Percentiles rank a stretch among this genome's conserved stretches.
These are phyloP conservation scores for Eledona agricola DNA, from an alignment of 2,888 invertebrate species.

Conservation along the genomic window DNA sequence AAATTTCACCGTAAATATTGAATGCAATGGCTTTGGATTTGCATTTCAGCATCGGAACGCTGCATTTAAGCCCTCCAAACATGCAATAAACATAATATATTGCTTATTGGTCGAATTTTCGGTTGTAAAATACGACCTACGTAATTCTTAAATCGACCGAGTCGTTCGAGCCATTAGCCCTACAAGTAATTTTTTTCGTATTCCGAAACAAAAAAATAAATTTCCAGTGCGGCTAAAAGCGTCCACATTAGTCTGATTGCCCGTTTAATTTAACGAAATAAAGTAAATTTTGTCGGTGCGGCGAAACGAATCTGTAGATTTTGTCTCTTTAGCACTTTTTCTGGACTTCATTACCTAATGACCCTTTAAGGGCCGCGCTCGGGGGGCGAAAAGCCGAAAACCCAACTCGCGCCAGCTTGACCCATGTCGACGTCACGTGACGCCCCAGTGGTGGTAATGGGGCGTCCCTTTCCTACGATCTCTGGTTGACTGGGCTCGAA, in stretches of 20 bases:
- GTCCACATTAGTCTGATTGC: constrained; percentile 23
- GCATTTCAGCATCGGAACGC: too few species aligned
- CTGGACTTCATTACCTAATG: constrained; percentile 34
- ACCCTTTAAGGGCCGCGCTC: constrained; percentile 30
- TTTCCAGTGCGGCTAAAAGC: too few species aligned
- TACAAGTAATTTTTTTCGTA: too few species aligned
- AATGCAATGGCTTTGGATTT: too few species aligned
- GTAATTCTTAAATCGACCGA: too few species aligned
- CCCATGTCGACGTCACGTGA: constrained; percentile 45
- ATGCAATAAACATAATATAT: too few species aligned
- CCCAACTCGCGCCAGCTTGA: constrained; percentile 37
- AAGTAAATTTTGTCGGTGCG: constrained; percentile 18
- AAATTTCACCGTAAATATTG: too few species aligned
- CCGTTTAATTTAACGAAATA: constrained; percentile 31
- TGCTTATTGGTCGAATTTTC: too few species aligned
- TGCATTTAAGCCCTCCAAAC: too few species aligned
- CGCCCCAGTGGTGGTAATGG: constrained; percentile 46
- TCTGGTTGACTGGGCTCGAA: constrained; percentile 49
- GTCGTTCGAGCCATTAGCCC: too few species aligned
- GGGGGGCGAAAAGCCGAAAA: constrained; percentile 21
- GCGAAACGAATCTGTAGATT: constrained; percentile 26
- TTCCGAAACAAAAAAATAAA: too few species aligned
- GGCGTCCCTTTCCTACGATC: constrained; percentile 47
- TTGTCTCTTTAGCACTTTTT: constrained; percentile 30
- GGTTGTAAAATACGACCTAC: too few species aligned